Evolutionary conservation across 2,888 invertebrate genomes (phyloP).

Genomic region (Priocnemis perturbator): DNA sequence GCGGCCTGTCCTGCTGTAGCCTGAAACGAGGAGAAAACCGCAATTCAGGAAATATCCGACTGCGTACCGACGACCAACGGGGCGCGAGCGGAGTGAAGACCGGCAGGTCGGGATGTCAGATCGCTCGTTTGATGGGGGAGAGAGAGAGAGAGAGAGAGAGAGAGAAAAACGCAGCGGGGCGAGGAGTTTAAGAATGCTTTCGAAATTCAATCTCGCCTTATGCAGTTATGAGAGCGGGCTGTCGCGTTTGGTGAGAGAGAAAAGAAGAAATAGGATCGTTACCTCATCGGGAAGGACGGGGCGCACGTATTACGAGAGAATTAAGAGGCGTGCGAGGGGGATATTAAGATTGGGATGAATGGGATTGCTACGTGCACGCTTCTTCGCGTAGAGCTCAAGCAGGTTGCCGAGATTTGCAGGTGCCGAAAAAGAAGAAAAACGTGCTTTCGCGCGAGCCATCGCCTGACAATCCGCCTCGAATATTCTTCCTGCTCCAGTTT

Average conservation of each 20-base stretch:
- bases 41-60: background rate
- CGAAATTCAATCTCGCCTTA: background rate
- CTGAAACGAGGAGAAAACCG: constrained; percentile 37
- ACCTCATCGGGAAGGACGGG: too few relatives aligned
- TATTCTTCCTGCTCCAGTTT: background rate
- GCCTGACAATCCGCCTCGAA: background rate
- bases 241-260: too few relatives aligned
- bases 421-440: background rate
- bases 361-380: too few relatives aligned
- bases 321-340: too few relatives aligned
- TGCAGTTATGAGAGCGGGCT: background rate
- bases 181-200: background rate
- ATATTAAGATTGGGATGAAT: too few relatives aligned
- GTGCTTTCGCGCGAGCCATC: background rate
- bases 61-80: constrained; percentile 4
- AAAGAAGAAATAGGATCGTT: background rate
- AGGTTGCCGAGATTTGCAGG: constrained; percentile 1
- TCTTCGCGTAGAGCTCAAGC: too few relatives aligned
- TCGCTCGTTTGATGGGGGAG: background rate
- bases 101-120: background rate
- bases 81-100: too few relatives aligned
- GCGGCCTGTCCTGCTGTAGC: constrained; percentile 57
- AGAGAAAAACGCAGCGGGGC: background rate
- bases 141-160: too few relatives aligned
- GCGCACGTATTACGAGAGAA: too few relatives aligned